Evolutionary conservation across 2,113 vertebrate species (phyloP).

Genomic region (Colinus virginianus): DNA sequence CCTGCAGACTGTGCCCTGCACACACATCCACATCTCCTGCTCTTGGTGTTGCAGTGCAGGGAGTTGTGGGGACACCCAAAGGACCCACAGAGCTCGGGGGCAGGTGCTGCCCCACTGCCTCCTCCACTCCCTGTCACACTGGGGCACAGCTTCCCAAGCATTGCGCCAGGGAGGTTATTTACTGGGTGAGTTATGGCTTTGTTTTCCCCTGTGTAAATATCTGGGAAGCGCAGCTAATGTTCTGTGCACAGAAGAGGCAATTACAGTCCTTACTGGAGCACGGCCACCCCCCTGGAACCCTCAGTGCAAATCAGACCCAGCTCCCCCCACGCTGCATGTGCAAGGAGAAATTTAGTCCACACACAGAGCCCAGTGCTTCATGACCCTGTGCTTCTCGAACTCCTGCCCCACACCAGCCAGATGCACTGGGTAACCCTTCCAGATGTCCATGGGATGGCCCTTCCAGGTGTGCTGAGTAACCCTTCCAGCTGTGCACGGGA

Average conservation of each 20-base stretch:
- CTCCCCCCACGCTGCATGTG: rapidly evolving
- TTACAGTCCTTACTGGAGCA: background rate
- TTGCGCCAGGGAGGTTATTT: background rate
- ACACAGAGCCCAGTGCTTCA: rapidly evolving
- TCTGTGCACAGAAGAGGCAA: conserved; percentile 39
- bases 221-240: conserved; percentile 51
- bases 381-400: rapidly evolving
- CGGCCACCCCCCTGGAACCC: rapidly evolving
- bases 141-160: rapidly evolving
- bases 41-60: background rate
- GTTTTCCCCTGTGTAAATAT: conserved; percentile 66
- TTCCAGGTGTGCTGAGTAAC: too few relatives aligned
- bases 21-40: background rate
- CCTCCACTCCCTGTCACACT: background rate
- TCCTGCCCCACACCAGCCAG: background rate
- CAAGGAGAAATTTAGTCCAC: background rate
- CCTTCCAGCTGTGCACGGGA: background rate
- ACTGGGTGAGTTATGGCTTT: conserved; percentile 62
- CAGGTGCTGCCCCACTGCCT: background rate
- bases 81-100: rapidly evolving
- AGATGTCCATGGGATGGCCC: too few relatives aligned
- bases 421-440: background rate
- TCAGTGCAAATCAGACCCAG: background rate
- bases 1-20: background rate
- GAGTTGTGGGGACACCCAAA: background rate